Evolutionary conservation across 2,797 vertebrate species (phyloP).

Genomic region (Oreortyx pictus): DNA sequence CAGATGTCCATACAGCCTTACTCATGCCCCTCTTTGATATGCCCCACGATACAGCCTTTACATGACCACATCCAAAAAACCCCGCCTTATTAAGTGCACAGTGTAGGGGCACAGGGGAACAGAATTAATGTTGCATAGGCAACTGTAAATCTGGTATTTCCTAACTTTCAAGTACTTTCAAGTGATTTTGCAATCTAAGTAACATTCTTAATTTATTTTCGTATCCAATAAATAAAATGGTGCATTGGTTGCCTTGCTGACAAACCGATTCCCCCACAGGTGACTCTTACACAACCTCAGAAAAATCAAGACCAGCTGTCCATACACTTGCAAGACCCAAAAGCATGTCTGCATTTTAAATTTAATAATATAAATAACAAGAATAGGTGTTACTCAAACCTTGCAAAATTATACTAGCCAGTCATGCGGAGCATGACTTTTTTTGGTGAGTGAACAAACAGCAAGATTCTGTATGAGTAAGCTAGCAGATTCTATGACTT

Average conservation of each 20-base stretch:
- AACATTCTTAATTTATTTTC: constrained; percentile 60
- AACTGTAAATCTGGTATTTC: constrained; percentile 72
- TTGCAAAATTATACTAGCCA: constrained; percentile 51
- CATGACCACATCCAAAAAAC: constrained; percentile 32
- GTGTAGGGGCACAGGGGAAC: constrained; percentile 34
- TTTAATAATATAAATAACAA: constrained; percentile 65
- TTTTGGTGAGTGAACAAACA: background rate
- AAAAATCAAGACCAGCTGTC: constrained; percentile 72
- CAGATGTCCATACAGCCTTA: constrained; percentile 41
- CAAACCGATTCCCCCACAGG: constrained; percentile 70
- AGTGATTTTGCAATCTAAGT: constrained; percentile 61
- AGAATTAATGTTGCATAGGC: constrained; percentile 66
- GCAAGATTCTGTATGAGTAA: background rate
- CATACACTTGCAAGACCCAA: constrained; percentile 54
- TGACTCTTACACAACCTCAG: constrained; percentile 62
- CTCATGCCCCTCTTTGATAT: constrained; percentile 34
- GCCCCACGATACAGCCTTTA: background rate
- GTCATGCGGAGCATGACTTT: background rate
- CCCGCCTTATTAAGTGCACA: constrained; percentile 29
- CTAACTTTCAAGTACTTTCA: constrained; percentile 45
- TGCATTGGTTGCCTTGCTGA: constrained; percentile 63
- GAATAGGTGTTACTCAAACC: constrained; percentile 55
- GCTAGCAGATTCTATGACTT: background rate
- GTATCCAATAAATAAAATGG: constrained; percentile 62
- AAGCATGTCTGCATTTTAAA: constrained; percentile 57